Conservation (phyloP, 2,797 vertebrate species). For the Darevskia nairensis region DNA sequence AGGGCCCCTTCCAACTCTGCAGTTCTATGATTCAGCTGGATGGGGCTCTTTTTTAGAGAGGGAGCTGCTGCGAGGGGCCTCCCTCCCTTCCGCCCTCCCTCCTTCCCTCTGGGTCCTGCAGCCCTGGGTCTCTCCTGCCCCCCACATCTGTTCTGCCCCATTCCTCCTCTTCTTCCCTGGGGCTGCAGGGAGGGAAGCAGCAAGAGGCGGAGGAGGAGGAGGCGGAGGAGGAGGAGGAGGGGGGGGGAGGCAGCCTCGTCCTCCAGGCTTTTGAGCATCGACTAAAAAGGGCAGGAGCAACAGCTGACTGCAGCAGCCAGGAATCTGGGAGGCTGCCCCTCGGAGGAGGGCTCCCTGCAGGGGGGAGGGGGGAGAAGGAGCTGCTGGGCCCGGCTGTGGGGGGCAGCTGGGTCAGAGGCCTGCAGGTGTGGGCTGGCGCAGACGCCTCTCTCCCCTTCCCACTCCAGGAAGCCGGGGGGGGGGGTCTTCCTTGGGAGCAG, state of each 20-base stretch:
- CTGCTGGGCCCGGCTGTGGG: neutral
- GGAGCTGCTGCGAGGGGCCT: too few species aligned
- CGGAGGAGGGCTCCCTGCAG: neutral
- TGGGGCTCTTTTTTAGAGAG: too few species aligned
- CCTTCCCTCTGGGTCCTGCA: neutral
- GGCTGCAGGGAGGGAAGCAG: neutral
- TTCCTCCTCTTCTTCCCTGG: neutral
- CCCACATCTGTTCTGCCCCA: too few species aligned
- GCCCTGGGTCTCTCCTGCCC: neutral
- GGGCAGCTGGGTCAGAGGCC: too few species aligned
- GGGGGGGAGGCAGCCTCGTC: neutral
- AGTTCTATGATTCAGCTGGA: too few species aligned
- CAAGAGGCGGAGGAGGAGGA: neutral
- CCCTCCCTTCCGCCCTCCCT: too few species aligned
- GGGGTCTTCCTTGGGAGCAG: neutral
- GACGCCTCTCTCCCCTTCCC: neutral
- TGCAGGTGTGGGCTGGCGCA: neutral
- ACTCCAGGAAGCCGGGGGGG: neutral
- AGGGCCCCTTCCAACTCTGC: too few species aligned
- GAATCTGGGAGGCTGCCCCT: constrained; percentile 54
- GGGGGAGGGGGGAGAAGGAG: neutral
- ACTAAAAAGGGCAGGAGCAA: constrained; percentile 73
- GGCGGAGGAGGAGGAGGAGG: neutral
- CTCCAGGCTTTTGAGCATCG: constrained; percentile 24
- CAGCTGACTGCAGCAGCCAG: constrained; percentile 61